A percentile compares a stretch with the other conserved stretches of the same genome.
phyloP scores from a whole-genome alignment of 2,797 vertebrate species.

The Clamator glandarius region DNA sequence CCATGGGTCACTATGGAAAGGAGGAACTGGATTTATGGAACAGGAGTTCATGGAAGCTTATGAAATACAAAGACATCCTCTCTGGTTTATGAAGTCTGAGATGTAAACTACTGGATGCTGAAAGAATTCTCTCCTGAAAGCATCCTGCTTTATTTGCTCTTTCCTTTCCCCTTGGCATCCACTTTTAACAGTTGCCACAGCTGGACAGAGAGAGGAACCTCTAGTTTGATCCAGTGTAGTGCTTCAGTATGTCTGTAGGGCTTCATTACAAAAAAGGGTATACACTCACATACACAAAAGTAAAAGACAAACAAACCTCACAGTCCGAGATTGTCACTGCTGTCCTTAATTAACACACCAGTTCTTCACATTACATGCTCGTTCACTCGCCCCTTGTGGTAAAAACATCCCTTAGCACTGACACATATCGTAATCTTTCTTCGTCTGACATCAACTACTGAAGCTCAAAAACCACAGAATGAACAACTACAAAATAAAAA shows the following conservation, averaged over 20 bases:
- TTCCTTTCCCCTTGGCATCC: not conserved
- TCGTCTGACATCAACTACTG: not conserved
- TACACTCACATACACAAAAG: not conserved
- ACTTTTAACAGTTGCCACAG: not conserved
- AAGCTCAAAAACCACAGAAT: not conserved
- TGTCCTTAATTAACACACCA: not conserved
- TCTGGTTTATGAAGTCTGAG: not conserved
- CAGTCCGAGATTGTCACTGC: not conserved
- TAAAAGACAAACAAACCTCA: not conserved
- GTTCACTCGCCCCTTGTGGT: not conserved
- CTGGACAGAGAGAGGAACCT: not conserved
- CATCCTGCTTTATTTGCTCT: not conserved
- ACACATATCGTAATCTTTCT: not conserved
- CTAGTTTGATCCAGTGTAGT: not conserved
- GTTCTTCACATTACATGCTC: not conserved
- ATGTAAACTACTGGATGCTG: not conserved
- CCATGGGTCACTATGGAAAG: not conserved
- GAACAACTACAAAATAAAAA: not conserved
- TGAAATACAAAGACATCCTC: not conserved
- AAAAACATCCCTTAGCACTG: not conserved
- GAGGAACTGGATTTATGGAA: not conserved
- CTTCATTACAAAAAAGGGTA: not conserved
- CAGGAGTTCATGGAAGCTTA: not conserved
- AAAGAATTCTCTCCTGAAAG: not conserved
- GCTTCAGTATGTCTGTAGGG: not conserved